These are phyloP conservation scores for Chaetodon trifascialis DNA, from an alignment of 2,113 vertebrate species.

Conservation along the genomic window DNA sequence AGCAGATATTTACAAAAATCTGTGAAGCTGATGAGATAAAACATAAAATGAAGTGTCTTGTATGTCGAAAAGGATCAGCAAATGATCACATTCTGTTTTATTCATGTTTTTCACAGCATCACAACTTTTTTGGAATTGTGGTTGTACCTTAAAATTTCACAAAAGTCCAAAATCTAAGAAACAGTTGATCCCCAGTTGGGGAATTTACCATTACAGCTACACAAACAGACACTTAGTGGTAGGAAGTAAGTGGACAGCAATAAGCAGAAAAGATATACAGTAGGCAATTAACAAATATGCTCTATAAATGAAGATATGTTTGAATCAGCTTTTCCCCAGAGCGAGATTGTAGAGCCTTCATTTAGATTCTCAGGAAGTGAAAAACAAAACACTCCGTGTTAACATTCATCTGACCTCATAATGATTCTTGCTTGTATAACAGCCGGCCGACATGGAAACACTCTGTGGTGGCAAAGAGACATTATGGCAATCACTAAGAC, in stretches of 20 bases:
- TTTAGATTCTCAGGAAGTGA: neutral
- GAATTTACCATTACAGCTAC: neutral
- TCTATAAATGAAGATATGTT: neutral
- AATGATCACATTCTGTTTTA: too few relatives aligned
- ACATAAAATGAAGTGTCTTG: too few relatives aligned
- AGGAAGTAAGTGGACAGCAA: neutral
- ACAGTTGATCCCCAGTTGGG: neutral
- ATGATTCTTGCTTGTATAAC: constrained; percentile 9
- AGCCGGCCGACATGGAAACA: constrained; percentile 33
- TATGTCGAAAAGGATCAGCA: too few relatives aligned
- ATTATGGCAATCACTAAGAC: constrained; percentile 16
- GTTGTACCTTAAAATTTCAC: too few relatives aligned
- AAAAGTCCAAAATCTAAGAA: too few relatives aligned
- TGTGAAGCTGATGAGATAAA: too few relatives aligned
- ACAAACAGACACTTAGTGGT: neutral
- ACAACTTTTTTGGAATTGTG: too few relatives aligned
- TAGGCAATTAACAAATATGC: too few relatives aligned
- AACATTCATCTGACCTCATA: neutral
- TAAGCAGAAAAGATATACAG: neutral
- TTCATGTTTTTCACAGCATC: too few relatives aligned
- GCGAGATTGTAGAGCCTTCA: neutral
- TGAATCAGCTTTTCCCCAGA: neutral
- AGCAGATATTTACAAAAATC: too few relatives aligned
- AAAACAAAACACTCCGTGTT: constrained; percentile 10
- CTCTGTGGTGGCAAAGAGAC: constrained; percentile 11